phyloP scores from a whole-genome alignment of 2,797 vertebrate genomes.

The Spinibarbus caldwelli region DNA sequence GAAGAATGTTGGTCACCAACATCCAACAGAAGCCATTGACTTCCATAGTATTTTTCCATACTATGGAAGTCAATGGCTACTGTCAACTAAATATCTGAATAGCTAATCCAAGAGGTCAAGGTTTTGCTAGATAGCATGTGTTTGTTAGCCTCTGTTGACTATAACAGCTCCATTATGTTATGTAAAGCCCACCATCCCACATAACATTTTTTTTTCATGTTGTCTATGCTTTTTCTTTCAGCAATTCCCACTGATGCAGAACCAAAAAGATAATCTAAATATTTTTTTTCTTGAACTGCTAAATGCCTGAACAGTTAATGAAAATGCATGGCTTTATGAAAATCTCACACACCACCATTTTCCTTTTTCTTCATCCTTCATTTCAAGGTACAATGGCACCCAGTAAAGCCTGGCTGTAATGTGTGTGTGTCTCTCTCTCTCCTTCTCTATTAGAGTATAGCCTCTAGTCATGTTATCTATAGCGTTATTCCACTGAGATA shows the following conservation, averaged over 20 bases:
- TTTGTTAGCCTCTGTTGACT: neutral
- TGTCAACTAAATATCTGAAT: neutral
- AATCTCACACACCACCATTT: slow-evolving; percentile 28
- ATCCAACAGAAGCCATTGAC: neutral
- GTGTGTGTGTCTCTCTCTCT: neutral
- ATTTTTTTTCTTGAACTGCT: slow-evolving; percentile 2
- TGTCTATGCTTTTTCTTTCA: neutral
- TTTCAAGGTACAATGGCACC: slow-evolving; percentile 35
- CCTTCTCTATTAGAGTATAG: slow-evolving; percentile 31
- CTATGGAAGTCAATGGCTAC: too few relatives aligned
- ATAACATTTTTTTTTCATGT: neutral
- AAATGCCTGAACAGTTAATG: slow-evolving; percentile 14
- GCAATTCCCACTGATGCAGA: neutral
- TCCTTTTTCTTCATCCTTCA: slow-evolving; percentile 27
- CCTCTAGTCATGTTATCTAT: slow-evolving; percentile 44
- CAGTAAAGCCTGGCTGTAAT: slow-evolving; percentile 25
- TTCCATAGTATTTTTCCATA: neutral
- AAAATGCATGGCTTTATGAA: slow-evolving; percentile 43
- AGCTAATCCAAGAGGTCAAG: neutral
- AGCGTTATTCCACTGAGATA: slow-evolving; percentile 41
- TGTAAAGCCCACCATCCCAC: neutral
- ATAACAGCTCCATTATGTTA: neutral
- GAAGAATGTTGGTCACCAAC: neutral
- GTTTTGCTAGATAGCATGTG: neutral
- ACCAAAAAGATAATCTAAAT: neutral